A percentile compares a stretch with the other conserved stretches of the same genome.
Conservation (phyloP, 2,113 vertebrate genomes). For the Spea multiplicata region DNA sequence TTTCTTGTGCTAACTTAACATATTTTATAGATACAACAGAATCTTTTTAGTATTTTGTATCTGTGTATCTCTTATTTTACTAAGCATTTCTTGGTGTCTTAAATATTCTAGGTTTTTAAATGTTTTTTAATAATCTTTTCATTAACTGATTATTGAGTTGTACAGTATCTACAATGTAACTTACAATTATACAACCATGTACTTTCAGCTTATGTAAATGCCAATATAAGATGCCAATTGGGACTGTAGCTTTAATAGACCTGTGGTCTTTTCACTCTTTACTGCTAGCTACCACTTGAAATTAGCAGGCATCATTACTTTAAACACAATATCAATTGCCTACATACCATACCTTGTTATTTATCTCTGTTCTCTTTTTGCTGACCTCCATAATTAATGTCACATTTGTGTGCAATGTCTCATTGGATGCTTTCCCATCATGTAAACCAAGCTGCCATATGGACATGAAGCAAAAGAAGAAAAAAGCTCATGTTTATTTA, state of each 20-base stretch:
- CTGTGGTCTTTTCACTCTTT: constrained; percentile 1
- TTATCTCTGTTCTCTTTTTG: constrained; percentile 20
- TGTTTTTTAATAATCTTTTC: too few species aligned
- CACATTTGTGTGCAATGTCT: constrained; percentile 30
- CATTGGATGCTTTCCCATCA: constrained; percentile 32
- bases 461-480: not conserved
- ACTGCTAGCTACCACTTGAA: constrained; percentile 2
- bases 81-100: too few species aligned
- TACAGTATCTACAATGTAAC: too few species aligned
- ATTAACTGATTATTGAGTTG: too few species aligned
- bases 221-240: not conserved
- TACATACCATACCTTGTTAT: constrained; percentile 13
- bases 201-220: not conserved
- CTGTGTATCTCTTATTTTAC: too few species aligned
- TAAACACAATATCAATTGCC: constrained; percentile 26
- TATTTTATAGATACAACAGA: too few species aligned
- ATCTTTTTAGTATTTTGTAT: too few species aligned
- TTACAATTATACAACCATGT: not conserved
- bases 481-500: constrained; percentile 26
- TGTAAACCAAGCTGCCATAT: constrained; percentile 34
- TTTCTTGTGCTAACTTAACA: too few species aligned
- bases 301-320: constrained; percentile 24
- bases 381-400: constrained; percentile 40
- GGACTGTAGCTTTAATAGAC: constrained; percentile 1
- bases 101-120: too few species aligned